Evolutionary conservation across 2,113 vertebrate genomes (phyloP).

Genomic region (Mustela lutreola): DNA sequence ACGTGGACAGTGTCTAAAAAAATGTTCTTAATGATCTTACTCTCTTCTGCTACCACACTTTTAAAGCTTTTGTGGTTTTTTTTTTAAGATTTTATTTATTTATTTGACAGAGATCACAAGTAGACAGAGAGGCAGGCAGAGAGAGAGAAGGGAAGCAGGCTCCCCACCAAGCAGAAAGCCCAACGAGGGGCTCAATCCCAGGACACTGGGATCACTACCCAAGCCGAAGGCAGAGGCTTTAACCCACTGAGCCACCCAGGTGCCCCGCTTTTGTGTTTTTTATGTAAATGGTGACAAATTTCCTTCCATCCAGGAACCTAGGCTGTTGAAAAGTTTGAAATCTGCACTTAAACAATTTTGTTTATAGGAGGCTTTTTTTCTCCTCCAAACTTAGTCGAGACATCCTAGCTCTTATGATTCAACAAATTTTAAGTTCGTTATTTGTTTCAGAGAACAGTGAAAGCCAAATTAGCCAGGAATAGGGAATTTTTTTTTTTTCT

Average conservation of each 20-base stretch:
- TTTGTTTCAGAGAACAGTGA: constrained; percentile 15
- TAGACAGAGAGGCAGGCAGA: no score
- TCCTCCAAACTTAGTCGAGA: constrained; percentile 7
- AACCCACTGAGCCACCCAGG: no score
- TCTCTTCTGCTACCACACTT: background rate
- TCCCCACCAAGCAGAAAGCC: no score
- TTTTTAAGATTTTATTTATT: no score
- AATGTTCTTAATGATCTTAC: background rate
- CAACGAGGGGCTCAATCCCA: no score
- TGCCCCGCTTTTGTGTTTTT: background rate
- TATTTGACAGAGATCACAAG: no score
- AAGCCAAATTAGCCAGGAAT: background rate
- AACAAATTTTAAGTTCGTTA: background rate
- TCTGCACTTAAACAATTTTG: background rate
- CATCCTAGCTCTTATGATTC: background rate
- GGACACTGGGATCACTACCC: no score
- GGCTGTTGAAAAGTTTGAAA: background rate
- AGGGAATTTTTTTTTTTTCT: background rate
- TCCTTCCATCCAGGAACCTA: background rate
- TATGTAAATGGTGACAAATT: background rate
- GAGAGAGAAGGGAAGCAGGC: no score
- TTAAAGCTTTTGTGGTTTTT: background rate
- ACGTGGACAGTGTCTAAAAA: background rate
- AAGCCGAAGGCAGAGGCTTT: no score
- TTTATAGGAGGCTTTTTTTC: background rate